Evolutionary conservation across 2,113 vertebrate genomes (phyloP).

Genomic region (Carlito syrichta): DNA sequence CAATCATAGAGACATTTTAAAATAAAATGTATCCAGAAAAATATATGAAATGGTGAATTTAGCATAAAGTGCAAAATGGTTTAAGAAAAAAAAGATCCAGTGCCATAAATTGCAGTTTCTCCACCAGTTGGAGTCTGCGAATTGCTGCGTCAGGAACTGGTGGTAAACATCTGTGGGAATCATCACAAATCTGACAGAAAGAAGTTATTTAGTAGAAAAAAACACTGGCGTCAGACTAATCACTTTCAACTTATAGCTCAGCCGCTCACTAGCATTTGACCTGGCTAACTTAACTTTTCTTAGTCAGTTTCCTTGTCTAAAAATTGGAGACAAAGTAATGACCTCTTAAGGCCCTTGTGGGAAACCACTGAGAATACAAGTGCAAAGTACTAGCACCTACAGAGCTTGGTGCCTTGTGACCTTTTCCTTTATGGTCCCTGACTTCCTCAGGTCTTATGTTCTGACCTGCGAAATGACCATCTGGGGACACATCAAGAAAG

Average conservation of each 20-base stretch:
- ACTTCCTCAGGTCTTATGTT: not conserved
- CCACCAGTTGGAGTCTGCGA: not conserved
- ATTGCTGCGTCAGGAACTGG: accelerated
- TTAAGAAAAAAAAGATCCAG: not conserved
- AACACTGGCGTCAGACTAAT: not conserved
- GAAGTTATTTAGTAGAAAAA: not conserved
- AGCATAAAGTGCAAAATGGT: not conserved
- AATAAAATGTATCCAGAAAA: not conserved
- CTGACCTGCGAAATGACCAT: not conserved
- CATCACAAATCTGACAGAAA: not conserved
- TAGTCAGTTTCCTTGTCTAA: not conserved
- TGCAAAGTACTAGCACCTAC: not conserved
- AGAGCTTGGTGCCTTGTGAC: not conserved
- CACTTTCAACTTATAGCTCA: not conserved
- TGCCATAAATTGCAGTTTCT: not conserved
- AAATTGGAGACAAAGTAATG: not conserved
- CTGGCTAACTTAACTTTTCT: not conserved
- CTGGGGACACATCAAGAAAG: not conserved
- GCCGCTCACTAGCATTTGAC: not conserved
- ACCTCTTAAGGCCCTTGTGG: not conserved
- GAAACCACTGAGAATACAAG: not conserved
- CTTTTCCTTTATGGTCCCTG: not conserved
- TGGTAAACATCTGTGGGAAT: not conserved
- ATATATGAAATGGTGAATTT: not conserved
- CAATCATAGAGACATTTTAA: not conserved